phyloP scores from a whole-genome alignment of 2,113 vertebrate genomes.

The Peucedramus taeniatus region DNA sequence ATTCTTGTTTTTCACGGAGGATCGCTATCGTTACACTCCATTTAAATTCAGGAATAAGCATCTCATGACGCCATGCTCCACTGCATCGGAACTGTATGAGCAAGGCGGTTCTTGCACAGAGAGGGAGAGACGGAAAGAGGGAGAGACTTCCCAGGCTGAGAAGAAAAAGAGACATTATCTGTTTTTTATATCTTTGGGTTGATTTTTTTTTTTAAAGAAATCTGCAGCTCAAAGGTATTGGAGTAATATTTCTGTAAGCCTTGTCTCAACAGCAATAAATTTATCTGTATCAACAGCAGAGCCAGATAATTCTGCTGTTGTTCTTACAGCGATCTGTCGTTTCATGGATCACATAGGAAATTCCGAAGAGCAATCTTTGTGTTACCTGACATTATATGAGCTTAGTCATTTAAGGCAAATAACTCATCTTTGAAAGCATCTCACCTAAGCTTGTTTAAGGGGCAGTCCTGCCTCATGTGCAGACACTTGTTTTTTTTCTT shows the following conservation, averaged over 20 bases:
- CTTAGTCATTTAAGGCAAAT: not conserved
- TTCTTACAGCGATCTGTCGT: not conserved
- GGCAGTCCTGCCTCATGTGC: not conserved
- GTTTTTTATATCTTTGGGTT: not conserved
- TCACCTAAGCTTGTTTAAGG: not conserved
- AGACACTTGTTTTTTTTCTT: not conserved
- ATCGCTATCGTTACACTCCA: slow-evolving; percentile 24
- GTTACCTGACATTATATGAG: not conserved
- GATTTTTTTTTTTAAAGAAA: not conserved
- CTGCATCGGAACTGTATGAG: slow-evolving; percentile 61
- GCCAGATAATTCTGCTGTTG: not conserved
- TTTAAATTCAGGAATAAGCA: slow-evolving; percentile 63
- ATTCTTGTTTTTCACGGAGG: slow-evolving; percentile 4
- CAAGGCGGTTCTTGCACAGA: slow-evolving; percentile 35
- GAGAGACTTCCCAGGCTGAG: slow-evolving; percentile 5
- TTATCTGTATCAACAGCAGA: slow-evolving; percentile 28
- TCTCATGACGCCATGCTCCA: slow-evolving; percentile 59
- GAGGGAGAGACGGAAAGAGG: not conserved
- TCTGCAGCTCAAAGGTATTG: slow-evolving; percentile 36
- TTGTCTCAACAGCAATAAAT: slow-evolving; percentile 19
- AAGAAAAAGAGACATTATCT: slow-evolving; percentile 27
- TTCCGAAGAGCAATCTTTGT: not conserved
- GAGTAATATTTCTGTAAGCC: slow-evolving; percentile 30
- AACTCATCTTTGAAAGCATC: not conserved
- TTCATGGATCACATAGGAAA: not conserved